Percentiles rank a stretch among this genome's conserved stretches.
These are phyloP conservation scores for Callorhinus ursinus DNA, from an alignment of 2,113 vertebrate species.

Conservation along the genomic window DNA sequence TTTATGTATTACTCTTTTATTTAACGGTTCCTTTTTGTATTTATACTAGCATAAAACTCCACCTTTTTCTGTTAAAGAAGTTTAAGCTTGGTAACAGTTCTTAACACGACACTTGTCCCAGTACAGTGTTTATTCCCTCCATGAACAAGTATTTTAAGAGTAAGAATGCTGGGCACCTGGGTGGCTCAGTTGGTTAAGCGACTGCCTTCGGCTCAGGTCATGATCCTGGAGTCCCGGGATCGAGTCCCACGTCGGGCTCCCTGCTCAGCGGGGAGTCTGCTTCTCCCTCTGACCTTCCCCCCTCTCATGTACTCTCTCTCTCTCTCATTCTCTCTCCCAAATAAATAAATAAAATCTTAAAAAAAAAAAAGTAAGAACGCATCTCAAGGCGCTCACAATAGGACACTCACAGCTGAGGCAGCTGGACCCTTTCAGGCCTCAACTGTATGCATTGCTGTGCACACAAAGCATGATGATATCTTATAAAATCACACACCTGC, in stretches of 20 bases:
- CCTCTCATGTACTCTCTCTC: too few species aligned
- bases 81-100: background rate
- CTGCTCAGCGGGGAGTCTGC: too few species aligned
- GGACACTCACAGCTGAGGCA: background rate
- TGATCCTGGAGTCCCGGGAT: too few species aligned
- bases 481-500: constrained; percentile 22
- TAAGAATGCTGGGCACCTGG: too few species aligned
- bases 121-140: background rate
- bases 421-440: background rate
- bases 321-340: too few species aligned
- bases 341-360: too few species aligned
- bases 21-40: background rate
- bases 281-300: too few species aligned
- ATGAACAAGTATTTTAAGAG: background rate
- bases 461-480: background rate
- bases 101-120: too few species aligned
- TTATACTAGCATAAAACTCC: background rate
- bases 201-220: too few species aligned
- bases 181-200: too few species aligned
- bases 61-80: background rate
- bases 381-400: background rate
- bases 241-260: too few species aligned
- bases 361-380: too few species aligned
- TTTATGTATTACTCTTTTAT: background rate
- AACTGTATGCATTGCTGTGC: rapidly evolving